These are phyloP conservation scores for Tympanuchus pallidicinctus DNA, from an alignment of 2,113 vertebrate genomes.

Conservation along the genomic window DNA sequence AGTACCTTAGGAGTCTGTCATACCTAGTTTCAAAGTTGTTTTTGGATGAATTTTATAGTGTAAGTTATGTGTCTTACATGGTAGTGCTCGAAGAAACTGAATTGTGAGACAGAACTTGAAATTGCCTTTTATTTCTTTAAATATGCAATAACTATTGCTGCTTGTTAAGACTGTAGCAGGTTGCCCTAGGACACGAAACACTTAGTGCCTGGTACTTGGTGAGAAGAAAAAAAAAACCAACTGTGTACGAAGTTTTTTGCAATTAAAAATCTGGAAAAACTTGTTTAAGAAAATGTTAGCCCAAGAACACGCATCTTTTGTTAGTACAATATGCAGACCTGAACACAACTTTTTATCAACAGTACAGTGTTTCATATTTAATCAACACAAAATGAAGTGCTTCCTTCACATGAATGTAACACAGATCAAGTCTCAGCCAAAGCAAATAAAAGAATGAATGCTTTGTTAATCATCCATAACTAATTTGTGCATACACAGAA, in stretches of 20 bases:
- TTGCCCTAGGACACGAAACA: not conserved
- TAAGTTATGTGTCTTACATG: not conserved
- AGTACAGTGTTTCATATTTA: conserved; percentile 71
- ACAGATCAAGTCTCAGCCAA: conserved; percentile 78
- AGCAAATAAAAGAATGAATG: conserved; percentile 82
- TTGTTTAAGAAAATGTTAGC: conserved; percentile 64
- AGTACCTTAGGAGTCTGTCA: not conserved
- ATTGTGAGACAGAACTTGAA: not conserved
- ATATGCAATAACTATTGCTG: not conserved
- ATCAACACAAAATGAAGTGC: conserved; percentile 73
- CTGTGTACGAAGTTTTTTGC: conserved; percentile 22
- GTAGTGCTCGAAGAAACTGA: not conserved
- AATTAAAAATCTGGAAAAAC: conserved; percentile 67
- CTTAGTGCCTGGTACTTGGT: not conserved
- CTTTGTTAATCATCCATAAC: conserved; percentile 83
- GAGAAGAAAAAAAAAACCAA: not conserved
- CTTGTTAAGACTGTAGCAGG: not conserved
- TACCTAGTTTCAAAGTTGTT: not conserved
- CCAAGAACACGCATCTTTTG: conserved; percentile 60
- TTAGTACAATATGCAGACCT: conserved; percentile 31
- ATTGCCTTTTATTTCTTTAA: not conserved
- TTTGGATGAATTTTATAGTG: not conserved
- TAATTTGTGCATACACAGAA: conserved; percentile 77
- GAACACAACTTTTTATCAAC: conserved; percentile 69
- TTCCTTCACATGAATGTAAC: conserved; percentile 76